These are phyloP conservation scores for Podarcis muralis DNA, from an alignment of 2,113 vertebrate species.

Conservation along the genomic window DNA sequence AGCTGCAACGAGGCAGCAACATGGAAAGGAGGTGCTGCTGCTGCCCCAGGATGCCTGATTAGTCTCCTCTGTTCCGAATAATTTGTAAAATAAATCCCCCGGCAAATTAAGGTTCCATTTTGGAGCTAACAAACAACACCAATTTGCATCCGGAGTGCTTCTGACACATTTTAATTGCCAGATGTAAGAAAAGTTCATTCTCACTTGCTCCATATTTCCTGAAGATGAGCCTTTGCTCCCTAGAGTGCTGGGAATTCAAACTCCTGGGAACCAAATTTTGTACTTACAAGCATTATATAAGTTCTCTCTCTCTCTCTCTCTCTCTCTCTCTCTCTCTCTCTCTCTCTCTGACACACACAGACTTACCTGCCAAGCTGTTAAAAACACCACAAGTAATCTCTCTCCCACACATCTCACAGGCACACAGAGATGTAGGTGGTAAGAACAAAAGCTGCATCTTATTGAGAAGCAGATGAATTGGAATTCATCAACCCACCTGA, in stretches of 20 bases:
- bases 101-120: not conserved
- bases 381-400: not conserved
- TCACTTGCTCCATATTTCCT: not conserved
- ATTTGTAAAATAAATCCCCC: slow-evolving; percentile 3
- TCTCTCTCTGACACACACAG: not conserved
- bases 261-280: slow-evolving; percentile 1
- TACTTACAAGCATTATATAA: not conserved
- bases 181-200: not conserved
- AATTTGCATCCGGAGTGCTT: not conserved
- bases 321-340: not conserved
- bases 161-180: not conserved
- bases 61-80: not conserved
- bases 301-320: not conserved
- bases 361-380: not conserved
- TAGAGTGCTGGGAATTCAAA: not conserved
- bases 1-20: not conserved
- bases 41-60: not conserved
- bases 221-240: not conserved
- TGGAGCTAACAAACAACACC: not conserved
- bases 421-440: too few species aligned
- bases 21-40: not conserved
- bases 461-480: not conserved
- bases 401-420: not conserved
- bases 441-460: not conserved
- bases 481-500: not conserved